Percentiles rank a stretch among this genome's conserved stretches.
These are phyloP conservation scores for Ictalurus furcatus DNA, from an alignment of 2,113 vertebrate species.

Conservation along the genomic window DNA sequence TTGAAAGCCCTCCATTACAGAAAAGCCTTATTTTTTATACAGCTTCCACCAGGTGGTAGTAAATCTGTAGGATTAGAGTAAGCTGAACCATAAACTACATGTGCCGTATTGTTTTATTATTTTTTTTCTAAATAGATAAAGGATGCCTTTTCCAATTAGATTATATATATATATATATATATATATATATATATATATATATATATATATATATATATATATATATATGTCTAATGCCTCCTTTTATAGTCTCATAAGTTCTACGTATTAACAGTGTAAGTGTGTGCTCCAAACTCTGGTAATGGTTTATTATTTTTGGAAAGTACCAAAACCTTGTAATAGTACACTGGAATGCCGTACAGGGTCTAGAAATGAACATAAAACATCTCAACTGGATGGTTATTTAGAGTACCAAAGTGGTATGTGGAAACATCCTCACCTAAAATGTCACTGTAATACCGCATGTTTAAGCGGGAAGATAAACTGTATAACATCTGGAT, in stretches of 20 bases:
- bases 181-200: too few species aligned
- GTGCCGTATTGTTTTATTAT: neutral
- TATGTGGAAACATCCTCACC: neutral
- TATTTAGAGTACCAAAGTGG: constrained; percentile 7
- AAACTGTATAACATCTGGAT: constrained; percentile 20
- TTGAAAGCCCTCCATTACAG: constrained; percentile 42
- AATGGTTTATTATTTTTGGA: neutral
- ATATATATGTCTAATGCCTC: neutral
- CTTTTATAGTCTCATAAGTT: neutral
- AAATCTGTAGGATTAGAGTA: neutral
- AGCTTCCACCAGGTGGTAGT: constrained; percentile 37
- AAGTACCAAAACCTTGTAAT: neutral
- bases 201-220: too few species aligned
- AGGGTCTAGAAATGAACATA: neutral
- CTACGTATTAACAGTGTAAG: neutral
- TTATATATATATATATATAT: too few species aligned
- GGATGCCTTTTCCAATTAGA: neutral
- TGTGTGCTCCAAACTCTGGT: neutral
- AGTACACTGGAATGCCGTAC: neutral
- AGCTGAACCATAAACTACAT: neutral
- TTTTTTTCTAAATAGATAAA: neutral
- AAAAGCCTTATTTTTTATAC: constrained; percentile 17
- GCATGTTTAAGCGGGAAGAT: constrained; percentile 10
- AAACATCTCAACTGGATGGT: neutral
- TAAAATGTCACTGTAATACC: neutral